phyloP scores from a whole-genome alignment of 2,797 vertebrate genomes.

The Sphenopsis melanotis region DNA sequence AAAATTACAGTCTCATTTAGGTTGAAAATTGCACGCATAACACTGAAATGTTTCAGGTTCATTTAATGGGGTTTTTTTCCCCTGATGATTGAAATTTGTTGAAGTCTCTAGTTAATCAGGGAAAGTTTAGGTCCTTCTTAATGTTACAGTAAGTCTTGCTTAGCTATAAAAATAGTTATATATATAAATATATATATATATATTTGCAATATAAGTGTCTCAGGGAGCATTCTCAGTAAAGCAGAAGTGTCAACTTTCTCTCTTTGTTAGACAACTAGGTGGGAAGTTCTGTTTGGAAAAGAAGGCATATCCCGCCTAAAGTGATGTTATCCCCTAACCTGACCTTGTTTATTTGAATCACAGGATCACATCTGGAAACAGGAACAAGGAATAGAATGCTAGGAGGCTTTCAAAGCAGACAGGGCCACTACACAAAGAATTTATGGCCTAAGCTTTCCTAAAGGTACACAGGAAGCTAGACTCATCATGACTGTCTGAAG shows the following conservation, averaged over 20 bases:
- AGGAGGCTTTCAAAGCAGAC: neutral
- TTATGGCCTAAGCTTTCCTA: neutral
- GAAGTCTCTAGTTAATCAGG: neutral
- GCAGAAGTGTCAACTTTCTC: neutral
- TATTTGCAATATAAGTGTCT: neutral
- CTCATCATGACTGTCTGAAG: neutral
- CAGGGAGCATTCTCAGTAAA: neutral
- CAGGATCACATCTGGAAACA: neutral
- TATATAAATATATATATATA: no score
- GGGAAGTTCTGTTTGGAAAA: neutral
- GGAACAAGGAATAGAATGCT: neutral
- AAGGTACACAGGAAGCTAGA: neutral
- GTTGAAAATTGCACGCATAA: neutral
- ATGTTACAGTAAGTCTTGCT: neutral
- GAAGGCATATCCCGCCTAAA: neutral
- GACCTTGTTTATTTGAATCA: neutral
- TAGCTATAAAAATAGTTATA: neutral
- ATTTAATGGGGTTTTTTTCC: neutral
- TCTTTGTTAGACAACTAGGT: neutral
- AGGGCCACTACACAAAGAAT: neutral
- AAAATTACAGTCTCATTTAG: neutral
- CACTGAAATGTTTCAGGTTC: neutral
- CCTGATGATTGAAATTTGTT: neutral
- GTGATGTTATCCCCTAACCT: neutral
- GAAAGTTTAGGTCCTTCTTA: neutral